Base-by-base conservation (phyloP, 2,797 vertebrate species). In the Acipenser ruthenus region DNA sequence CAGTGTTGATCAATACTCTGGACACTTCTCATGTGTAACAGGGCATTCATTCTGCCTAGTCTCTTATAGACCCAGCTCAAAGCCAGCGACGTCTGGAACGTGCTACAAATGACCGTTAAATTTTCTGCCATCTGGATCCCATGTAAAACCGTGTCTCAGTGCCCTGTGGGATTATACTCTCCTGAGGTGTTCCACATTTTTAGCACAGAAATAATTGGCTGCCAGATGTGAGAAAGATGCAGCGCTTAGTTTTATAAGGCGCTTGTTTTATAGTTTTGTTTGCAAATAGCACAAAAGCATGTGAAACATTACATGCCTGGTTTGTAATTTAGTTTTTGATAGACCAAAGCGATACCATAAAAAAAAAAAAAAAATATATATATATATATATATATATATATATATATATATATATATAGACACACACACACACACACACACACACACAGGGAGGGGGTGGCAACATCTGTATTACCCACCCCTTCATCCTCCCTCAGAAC, bases 201-300 rank as follows among this genome's bases (percentile, higher is more conserved):
- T 91, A 93, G 86, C 86, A 86, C 73, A 82, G 82, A 88, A 91
- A 86, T 93, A 91, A 93, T 92, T 94, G 91, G 89, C 89, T 89
- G 89, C 89, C 92, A 95, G 90, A 94, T 95, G 91, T 89, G 90
- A 91, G 89, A 91, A 94, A 95, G 86, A 93, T 94, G 92, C 89
- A 88, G 87, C 82, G 83, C 75, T 81, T 79, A 87, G 80, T 88
- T 92, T 90, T 91, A 91, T 88, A 85, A 71, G 80, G 82, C 82
- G 77, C 78, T 79, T 78, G 82, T 84, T 70, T 67, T 82, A 86
- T 80, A 81, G 83, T 86, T 80, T 76, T 68, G 67, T 71, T 37
- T 15, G 63, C 71, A 74, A 56, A 49, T 61, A 61, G 72, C 79
- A 71, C 71, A 69, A 60, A 58, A n/a, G 10, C 55, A 7, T 6